A percentile compares a stretch with the other conserved stretches of the same genome.
Evolutionary conservation across 2,888 invertebrate genomes (phyloP).

Genomic region (Drosophila parthenogenetica): DNA sequence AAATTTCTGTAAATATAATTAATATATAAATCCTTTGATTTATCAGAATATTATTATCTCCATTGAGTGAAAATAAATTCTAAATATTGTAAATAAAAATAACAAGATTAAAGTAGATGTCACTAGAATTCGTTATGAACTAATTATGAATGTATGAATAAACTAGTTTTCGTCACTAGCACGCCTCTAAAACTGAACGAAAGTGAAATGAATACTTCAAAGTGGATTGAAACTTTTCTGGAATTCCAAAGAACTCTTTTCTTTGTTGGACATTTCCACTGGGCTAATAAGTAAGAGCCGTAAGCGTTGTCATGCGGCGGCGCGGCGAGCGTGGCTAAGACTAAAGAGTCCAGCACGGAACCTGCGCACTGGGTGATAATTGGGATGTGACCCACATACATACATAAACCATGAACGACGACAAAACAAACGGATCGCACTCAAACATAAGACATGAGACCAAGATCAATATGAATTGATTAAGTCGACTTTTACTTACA

Average conservation of each 20-base stretch:
- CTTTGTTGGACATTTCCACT: not conserved
- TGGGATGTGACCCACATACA: conserved; percentile 74
- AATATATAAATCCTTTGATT: too few relatives aligned
- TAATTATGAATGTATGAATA: too few relatives aligned
- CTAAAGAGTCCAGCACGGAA: conserved; percentile 68
- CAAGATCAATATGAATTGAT: not conserved
- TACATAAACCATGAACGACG: conserved; percentile 23
- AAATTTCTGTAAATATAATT: too few relatives aligned
- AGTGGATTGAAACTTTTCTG: not conserved
- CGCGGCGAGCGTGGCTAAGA: conserved; percentile 51
- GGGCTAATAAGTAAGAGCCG: not conserved
- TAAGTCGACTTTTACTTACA: conserved; percentile 48
- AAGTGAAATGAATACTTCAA: not conserved
- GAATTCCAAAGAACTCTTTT: not conserved
- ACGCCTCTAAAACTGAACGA: not conserved
- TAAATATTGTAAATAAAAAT: too few relatives aligned
- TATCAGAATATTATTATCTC: too few relatives aligned
- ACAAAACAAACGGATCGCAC: conserved; percentile 52
- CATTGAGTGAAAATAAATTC: too few relatives aligned
- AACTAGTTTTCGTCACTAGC: too few relatives aligned
- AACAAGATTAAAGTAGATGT: too few relatives aligned
- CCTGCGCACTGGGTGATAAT: conserved; percentile 71
- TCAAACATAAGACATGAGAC: conserved; percentile 27
- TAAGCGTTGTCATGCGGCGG: conserved; percentile 31
- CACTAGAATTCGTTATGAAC: too few relatives aligned